A percentile compares a stretch with the other conserved stretches of the same genome.
Evolutionary conservation across 2,888 invertebrate species (phyloP).

Genomic region (Stenichneumon culpator): DNA sequence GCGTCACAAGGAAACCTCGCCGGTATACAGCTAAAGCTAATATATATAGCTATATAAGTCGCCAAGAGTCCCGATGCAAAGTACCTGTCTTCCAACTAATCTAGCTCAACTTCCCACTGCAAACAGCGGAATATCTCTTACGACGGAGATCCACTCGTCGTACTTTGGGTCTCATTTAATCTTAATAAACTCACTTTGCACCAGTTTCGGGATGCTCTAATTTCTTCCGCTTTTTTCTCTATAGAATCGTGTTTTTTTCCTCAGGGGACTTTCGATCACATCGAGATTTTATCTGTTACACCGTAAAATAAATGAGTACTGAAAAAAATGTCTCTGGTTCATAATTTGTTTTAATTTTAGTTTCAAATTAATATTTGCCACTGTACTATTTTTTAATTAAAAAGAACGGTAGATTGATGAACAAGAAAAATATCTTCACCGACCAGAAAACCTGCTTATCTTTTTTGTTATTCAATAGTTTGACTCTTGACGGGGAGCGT

Average conservation of each 20-base stretch:
- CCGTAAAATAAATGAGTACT: too few relatives aligned
- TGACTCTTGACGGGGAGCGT: not conserved
- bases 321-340: too few relatives aligned
- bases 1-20: constrained; percentile 2
- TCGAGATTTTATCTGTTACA: not conserved
- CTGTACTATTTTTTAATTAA: too few relatives aligned
- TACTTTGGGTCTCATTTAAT: constrained; percentile 3
- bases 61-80: constrained; percentile 29
- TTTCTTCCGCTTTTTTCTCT: not conserved
- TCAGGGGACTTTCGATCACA: not conserved
- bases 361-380: too few relatives aligned
- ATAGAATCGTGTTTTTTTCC: not conserved
- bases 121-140: constrained; percentile 30
- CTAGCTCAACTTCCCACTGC: constrained; percentile 30
- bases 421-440: too few relatives aligned
- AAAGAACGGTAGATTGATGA: too few relatives aligned
- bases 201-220: not conserved
- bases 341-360: too few relatives aligned
- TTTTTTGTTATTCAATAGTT: not conserved
- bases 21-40: constrained; percentile 7
- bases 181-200: constrained; percentile 29
- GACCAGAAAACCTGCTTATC: too few relatives aligned
- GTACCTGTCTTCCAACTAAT: constrained; percentile 44
- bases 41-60: not conserved
- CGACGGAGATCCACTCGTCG: constrained; percentile 8